Base-by-base conservation (phyloP, 2,113 vertebrate species). In the Monopterus albus region DNA sequence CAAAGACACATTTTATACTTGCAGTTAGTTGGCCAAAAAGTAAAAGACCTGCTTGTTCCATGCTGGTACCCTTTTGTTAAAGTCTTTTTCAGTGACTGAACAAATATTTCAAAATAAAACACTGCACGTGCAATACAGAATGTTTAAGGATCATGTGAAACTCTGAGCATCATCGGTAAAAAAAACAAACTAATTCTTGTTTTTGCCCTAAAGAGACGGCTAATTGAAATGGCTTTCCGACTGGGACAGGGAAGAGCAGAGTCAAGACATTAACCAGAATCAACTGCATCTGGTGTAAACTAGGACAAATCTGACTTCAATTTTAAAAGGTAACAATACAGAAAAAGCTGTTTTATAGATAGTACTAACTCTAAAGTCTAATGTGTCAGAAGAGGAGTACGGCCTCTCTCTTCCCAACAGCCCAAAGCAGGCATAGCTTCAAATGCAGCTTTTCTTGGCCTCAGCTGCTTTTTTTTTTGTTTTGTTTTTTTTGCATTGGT, bases 251-350 rank as follows among this genome's bases (percentile, higher is more conserved):
- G 7, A 45, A 38, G 15, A 9, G 13, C 20, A 28, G 21, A 36
- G 63, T 6, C 6, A 1, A 62, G 21, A 43, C 50, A 15, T 6
- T 28, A 51, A 67, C 4, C 20, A 58, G 5, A 50, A 18, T 60
- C 9, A 18, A 43, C 23, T 69, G 5, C n/a, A 46, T 38, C 21
- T 31, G 31, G 2, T 17, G 21, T 21, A 38, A 59, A 71, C 36
- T 15, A 12, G 43, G 14, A 56, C 35, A 50, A 57, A 28, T 50
- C 36, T 69, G 65, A 50, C 26, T 69, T 56, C 20, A 56, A 36
- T 70, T 25, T 43, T 14, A 43, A 9, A 17, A 15, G 17, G 12
- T 8, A 5, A 63, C 4, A 51, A 49, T 33, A 25, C 2, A 31
- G 33, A 62, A 8, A 43, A 25, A 23, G 39, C 11, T 0, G n/a